Base-by-base conservation (phyloP, 2,113 vertebrate species). In the Cyprinus carpio region DNA sequence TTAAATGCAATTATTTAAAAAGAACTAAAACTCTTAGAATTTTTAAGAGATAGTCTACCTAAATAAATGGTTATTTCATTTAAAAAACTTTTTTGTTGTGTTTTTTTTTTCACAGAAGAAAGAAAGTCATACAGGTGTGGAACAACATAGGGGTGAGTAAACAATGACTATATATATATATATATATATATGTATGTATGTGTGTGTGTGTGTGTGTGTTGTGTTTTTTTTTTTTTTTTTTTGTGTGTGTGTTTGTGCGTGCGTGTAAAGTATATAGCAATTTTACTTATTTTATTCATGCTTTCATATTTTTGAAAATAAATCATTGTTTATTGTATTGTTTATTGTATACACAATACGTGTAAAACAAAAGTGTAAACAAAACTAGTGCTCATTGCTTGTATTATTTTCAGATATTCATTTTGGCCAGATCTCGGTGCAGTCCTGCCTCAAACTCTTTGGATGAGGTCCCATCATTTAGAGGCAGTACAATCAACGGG, bases 401-500 rank as follows among this genome's bases (percentile, higher is more conserved):
- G 10, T 58, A 58, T 79, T 62, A 58, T 40, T 37, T 37, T 2
- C 13, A 58, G 58, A 58, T 7, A 6, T 46, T 49, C 31, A 81
- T 79, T 31, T 72, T 64, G 15, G 40, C 20, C 18, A 62, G 37
- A 6, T 81, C 37, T 12, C 11, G 13, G 25, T 46, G 46, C 34
- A 75, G n/a, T 43, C 76, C 65, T 16, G 46, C 31, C 31, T 85
- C 64, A n/a, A 29, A 13, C 3, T 20, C 64, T 27, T 75, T 65
- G 4, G 18, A 43, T 29, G 56, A 49, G 25, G 13, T 51, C 60
- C 23, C 25, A 0, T 86, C 31, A 37, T 31, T 5, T 31, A 16
- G 20, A 27, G 86, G 77, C 7, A 88, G 67, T 12, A 88, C 20
- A 2, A 87, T 40, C 49, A 87, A 29, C 10, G 81, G 87, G 3